These are phyloP conservation scores for Chesias legatella DNA, from an alignment of 2,888 invertebrate genomes.

Conservation along the genomic window DNA sequence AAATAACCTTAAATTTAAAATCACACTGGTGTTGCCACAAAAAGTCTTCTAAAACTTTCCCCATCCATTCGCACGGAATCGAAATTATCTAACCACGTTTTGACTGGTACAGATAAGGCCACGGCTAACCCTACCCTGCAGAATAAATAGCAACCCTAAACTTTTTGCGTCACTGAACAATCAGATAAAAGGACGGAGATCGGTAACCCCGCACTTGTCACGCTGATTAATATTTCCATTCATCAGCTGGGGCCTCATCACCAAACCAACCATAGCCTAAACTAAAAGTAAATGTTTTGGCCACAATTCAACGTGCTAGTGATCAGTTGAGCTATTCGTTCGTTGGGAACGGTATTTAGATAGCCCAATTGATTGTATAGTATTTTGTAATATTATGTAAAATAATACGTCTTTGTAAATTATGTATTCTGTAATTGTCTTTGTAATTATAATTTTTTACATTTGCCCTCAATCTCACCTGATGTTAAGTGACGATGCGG, in stretches of 20 bases:
- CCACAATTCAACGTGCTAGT: slow-evolving; percentile 7
- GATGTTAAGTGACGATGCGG: too few species aligned
- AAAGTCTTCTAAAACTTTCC: slow-evolving; percentile 10
- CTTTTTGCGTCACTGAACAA: slow-evolving; percentile 33
- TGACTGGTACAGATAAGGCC: slow-evolving; percentile 39
- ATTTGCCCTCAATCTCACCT: too few species aligned
- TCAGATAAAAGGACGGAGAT: slow-evolving; percentile 42
- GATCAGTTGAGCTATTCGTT: too few species aligned
- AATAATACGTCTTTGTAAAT: too few species aligned
- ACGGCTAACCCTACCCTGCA: slow-evolving; percentile 38
- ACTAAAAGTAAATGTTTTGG: too few species aligned
- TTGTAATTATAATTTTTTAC: too few species aligned
- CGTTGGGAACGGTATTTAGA: too few species aligned
- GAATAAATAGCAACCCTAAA: slow-evolving; percentile 17
- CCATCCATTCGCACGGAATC: slow-evolving; percentile 19
- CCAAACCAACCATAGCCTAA: too few species aligned
- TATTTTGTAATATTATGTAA: too few species aligned
- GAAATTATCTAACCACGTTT: slow-evolving; percentile 32
- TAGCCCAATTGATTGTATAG: too few species aligned
- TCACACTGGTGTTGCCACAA: slow-evolving; percentile 1
- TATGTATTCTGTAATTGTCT: too few species aligned
- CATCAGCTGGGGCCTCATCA: slow-evolving; percentile 40
- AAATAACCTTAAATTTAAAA: too few species aligned
- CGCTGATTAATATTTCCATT: slow-evolving; percentile 49
- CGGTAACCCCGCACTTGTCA: slow-evolving; percentile 38